Base-by-base conservation (phyloP, 2,888 invertebrate species). In the Agriopis marginaria region DNA sequence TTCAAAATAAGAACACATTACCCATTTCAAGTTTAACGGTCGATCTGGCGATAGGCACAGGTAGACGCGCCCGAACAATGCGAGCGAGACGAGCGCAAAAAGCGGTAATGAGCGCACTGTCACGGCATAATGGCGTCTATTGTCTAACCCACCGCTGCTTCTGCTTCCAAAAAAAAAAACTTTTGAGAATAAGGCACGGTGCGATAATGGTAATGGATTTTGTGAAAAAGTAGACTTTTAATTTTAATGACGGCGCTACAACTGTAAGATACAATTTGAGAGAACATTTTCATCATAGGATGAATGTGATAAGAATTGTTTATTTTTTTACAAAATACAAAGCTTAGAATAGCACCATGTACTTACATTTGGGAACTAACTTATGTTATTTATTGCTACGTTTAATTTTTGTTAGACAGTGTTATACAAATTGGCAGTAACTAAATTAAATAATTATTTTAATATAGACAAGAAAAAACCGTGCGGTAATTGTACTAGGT, bases 61-160 rank as follows among this genome's bases (percentile, higher is more conserved):
- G 91, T 91, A 91, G 89, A 86, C 86, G 86, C 85, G 83, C 77
- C 78, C 82, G 84, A 83, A 91, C 91, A 91, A 90, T 90, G 83
- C 87, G 51, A 73, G 74, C 80, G 71, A 78, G 81, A 72, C 84
- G 81, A 82, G 78, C 81, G 84, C 87, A 90, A 91, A 86, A 92
- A 89, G 85, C 90, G 91, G 92, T 93, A 93, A 93, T 92, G 92
- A 93, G 92, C 86, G 86, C 87, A 90, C 88, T 89, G 91, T 88
- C 88, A 83, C 78, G 85, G 82, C 81, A 88, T 90, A 91, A 91
- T 91, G 89, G 91, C 79, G 71, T 53, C 85, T 86, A 91, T 92
- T 92, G 92, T 92, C 90, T 90, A 91, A 82, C 78, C 81, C 82
- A 78, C 83, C 77, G 75, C 73, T 78, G 86, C 87, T 84, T 76